These are phyloP conservation scores for Selenia dentaria DNA, from an alignment of 2,888 invertebrate genomes.

Conservation along the genomic window DNA sequence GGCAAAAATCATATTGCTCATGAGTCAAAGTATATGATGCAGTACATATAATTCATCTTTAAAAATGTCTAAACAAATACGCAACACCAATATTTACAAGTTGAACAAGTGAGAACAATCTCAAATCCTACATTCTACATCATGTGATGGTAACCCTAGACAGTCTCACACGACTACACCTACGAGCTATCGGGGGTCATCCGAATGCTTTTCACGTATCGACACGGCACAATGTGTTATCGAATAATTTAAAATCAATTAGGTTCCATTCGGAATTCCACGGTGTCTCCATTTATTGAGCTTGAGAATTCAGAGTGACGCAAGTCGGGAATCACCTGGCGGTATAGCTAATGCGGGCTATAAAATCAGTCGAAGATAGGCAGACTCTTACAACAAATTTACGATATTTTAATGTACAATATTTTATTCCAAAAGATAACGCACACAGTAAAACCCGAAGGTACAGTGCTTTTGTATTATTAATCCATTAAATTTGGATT, in stretches of 20 bases:
- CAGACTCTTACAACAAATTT: slow-evolving; percentile 5
- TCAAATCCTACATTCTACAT: too few species aligned
- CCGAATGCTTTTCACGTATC: slow-evolving; percentile 54
- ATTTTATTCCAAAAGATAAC: slow-evolving; percentile 5
- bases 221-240: slow-evolving; percentile 48
- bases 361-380: slow-evolving; percentile 11
- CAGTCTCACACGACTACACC: slow-evolving; percentile 41
- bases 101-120: too few species aligned
- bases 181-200: slow-evolving; percentile 48
- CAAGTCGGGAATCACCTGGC: slow-evolving; percentile 32
- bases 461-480: too few species aligned
- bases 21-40: too few species aligned
- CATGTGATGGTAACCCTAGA: slow-evolving; percentile 6
- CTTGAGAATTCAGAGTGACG: slow-evolving; percentile 34
- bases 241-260: slow-evolving; percentile 62
- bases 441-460: too few species aligned
- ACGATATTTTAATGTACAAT: neutral
- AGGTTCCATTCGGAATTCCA: slow-evolving; percentile 52
- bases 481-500: too few species aligned
- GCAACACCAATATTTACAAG: too few species aligned
- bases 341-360: slow-evolving; percentile 10
- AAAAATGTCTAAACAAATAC: too few species aligned
- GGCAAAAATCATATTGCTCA: too few species aligned
- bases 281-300: slow-evolving; percentile 34
- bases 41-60: too few species aligned